A percentile compares a stretch with the other conserved stretches of the same genome.
phyloP scores from a whole-genome alignment of 2,113 vertebrate species.

The Turdus rufiventris region DNA sequence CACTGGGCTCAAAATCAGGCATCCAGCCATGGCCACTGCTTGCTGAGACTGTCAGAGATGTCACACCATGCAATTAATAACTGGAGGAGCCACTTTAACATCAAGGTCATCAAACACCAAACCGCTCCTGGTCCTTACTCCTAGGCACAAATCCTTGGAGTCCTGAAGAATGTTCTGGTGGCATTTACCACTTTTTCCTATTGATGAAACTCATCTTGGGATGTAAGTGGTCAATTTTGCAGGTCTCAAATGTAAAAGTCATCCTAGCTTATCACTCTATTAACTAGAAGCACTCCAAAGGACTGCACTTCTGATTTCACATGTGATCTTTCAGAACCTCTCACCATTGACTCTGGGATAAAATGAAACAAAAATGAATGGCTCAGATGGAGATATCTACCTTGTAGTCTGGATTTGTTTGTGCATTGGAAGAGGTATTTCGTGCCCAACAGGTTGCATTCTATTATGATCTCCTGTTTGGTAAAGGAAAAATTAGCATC shows the following conservation, averaged over 20 bases:
- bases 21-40: neutral
- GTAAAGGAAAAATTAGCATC: neutral
- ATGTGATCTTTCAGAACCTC: neutral
- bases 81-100: neutral
- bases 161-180: neutral
- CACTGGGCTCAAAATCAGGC: neutral
- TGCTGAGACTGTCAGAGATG: neutral
- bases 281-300: neutral
- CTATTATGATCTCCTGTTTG: neutral
- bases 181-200: neutral
- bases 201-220: neutral
- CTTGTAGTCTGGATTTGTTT: neutral
- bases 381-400: neutral
- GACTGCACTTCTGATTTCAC: neutral
- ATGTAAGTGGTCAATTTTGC: neutral
- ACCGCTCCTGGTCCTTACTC: fast-evolving
- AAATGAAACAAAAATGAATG: neutral
- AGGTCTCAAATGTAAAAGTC: neutral
- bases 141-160: neutral
- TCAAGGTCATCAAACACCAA: neutral
- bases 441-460: neutral
- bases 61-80: neutral
- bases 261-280: neutral
- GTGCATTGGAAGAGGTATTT: neutral
- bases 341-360: neutral